These are phyloP conservation scores for Chelonia mydas DNA, from an alignment of 2,797 vertebrate genomes.

Conservation along the genomic window DNA sequence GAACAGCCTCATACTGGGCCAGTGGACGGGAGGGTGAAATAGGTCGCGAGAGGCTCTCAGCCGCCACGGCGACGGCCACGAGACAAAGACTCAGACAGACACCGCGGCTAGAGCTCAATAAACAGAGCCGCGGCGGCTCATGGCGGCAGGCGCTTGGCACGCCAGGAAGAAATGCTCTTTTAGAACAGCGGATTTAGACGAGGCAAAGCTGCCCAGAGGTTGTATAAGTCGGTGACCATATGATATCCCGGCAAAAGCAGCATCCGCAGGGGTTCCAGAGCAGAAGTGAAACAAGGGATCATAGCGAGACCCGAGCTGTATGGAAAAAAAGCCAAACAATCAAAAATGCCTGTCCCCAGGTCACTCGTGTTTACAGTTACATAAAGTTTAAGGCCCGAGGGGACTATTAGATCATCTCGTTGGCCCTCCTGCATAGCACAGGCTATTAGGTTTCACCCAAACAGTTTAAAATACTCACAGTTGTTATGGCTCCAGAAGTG, in stretches of 20 bases:
- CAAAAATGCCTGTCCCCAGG: neutral
- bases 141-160: fast-evolving
- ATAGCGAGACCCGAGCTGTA: neutral
- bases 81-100: neutral
- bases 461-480: neutral
- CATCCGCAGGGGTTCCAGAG: neutral
- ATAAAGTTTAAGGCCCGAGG: neutral
- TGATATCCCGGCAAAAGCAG: neutral
- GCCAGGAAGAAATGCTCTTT: fast-evolving
- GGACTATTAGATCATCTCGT: neutral
- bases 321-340: neutral
- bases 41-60: neutral
- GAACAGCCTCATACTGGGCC: too few species aligned
- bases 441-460: neutral
- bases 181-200: neutral
- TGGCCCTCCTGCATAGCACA: neutral
- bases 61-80: fast-evolving
- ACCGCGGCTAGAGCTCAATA: neutral
- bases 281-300: neutral
- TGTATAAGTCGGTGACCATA: neutral
- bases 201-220: neutral
- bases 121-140: fast-evolving
- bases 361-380: neutral
- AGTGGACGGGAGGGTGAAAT: too few species aligned
- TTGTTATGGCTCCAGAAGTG: neutral